Base-by-base conservation (phyloP, 2,113 vertebrate species). In the Hucho hucho region DNA sequence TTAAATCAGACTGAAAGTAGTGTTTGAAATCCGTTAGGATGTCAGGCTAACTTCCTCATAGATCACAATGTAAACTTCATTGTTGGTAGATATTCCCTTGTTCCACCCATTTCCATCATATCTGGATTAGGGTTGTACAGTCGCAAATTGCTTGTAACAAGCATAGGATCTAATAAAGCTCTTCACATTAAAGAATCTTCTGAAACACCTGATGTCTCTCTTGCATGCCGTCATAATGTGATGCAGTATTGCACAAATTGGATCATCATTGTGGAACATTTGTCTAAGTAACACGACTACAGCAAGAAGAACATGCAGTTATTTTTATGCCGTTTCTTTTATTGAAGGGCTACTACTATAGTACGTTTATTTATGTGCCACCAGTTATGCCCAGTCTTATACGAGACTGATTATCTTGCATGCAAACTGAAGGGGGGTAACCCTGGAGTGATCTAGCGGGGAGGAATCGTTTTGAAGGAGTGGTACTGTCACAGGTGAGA, bases 111-210 rank as follows among this genome's bases (percentile, higher is more conserved):
- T 25, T n/a, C 16, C 20, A 63, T 49, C 47, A 9, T 63, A n/a
- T 46, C 25, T 46, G 67, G 9, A 47, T 47, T 69, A 53, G 64
- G 59, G 32, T 56, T 72, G 32, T 81, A 69, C 46, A 68, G 28
- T 64, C 3, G 65, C 20, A 69, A 53, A 77, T 64, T 64, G 63
- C 64, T 70, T 84, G 64, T 53, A 85, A 67, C 49, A 74, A 58
- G 24, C 47, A 65, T 32, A 46, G 14, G 24, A 75, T 72, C 68
- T 26, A 73, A 79, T 90, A 91, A 91, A 91, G 72, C 6, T 77
- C 18, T 78, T 53, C 3, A 53, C 49, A 32, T 32, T 53, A 32
- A 32, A 32, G 32, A 32, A 4, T 77, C n/a, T 78, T 84, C 7
- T 61, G 58, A 22, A 61, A 24, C 20, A 24, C n/a, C 49, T 53